Evolutionary conservation across 2,797 vertebrate species (phyloP).

Genomic region (Eremophila alpestris): DNA sequence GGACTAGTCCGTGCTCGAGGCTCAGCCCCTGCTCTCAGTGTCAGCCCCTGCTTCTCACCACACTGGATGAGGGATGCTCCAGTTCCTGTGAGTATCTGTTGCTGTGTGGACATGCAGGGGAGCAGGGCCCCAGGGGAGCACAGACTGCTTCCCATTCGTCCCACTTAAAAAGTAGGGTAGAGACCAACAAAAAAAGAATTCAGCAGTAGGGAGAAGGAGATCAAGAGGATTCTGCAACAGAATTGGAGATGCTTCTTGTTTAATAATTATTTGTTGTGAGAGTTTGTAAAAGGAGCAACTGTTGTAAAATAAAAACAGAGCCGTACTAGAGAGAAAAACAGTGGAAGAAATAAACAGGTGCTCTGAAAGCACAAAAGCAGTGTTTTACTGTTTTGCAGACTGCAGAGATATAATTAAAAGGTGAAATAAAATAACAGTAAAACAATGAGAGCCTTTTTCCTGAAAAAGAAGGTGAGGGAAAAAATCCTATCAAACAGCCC

Average conservation of each 20-base stretch:
- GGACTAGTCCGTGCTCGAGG: neutral
- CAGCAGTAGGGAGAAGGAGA: neutral
- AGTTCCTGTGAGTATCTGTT: neutral
- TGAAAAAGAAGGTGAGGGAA: neutral
- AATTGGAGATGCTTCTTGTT: neutral
- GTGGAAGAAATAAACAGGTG: neutral
- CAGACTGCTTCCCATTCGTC: neutral
- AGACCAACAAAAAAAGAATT: neutral
- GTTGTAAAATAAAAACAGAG: neutral
- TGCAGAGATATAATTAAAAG: neutral
- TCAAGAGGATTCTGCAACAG: neutral
- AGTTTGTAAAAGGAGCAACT: neutral
- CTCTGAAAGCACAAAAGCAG: neutral
- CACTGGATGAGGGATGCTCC: neutral
- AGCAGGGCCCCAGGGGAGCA: neutral
- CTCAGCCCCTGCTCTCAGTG: neutral
- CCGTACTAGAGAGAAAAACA: neutral
- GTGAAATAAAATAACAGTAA: neutral
- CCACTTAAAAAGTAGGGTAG: neutral
- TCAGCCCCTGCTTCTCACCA: neutral
- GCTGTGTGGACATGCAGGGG: neutral
- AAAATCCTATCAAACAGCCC: neutral
- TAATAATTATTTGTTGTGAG: neutral
- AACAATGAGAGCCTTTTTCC: neutral
- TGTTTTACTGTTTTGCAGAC: neutral